These are phyloP conservation scores for Semotilus atromaculatus DNA, from an alignment of 2,797 vertebrate species.

Conservation along the genomic window DNA sequence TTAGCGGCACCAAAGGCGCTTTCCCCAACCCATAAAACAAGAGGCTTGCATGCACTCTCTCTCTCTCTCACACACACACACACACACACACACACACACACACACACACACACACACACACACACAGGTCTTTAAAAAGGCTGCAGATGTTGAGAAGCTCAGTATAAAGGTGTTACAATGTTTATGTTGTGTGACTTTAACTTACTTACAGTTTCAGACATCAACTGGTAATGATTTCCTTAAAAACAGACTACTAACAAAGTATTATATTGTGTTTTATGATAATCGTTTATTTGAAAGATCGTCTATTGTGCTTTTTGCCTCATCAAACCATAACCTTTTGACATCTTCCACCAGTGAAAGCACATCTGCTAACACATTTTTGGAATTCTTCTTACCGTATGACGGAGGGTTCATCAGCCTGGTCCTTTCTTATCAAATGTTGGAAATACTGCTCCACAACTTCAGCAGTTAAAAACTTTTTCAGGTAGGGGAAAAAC, in stretches of 20 bases:
- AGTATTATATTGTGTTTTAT: background rate
- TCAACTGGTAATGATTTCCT: background rate
- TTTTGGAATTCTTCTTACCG: constrained; percentile 37
- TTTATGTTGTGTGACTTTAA: background rate
- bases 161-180: background rate
- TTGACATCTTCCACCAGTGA: background rate
- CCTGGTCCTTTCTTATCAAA: constrained; percentile 71
- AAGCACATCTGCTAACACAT: background rate
- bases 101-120: background rate
- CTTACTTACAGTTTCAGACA: background rate
- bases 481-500: constrained; percentile 87
- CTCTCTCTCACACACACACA: background rate
- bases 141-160: constrained; percentile 12
- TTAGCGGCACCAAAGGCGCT: constrained; percentile 30
- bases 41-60: background rate
- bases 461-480: constrained; percentile 81
- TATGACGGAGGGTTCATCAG: constrained; percentile 22
- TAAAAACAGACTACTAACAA: background rate
- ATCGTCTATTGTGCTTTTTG: background rate
- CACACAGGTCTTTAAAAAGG: background rate
- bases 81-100: background rate
- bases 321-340: background rate
- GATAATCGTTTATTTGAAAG: background rate
- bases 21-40: constrained; percentile 36
- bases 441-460: constrained; percentile 85